phyloP scores from a whole-genome alignment of 37 sponge, comb jelly and placozoan genomes.

The Haliclona indistincta region DNA sequence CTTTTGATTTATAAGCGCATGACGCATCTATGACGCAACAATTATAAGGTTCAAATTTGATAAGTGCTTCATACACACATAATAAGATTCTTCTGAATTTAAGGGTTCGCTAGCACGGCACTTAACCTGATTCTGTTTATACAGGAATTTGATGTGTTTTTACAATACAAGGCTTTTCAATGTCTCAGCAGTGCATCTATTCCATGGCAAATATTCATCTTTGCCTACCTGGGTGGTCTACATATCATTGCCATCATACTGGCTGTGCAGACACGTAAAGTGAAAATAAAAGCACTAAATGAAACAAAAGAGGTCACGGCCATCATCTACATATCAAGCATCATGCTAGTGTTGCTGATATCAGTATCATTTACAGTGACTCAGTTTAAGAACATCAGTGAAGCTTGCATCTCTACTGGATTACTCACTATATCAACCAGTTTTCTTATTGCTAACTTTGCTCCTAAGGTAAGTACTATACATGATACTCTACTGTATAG shows the following conservation, averaged over 20 bases:
- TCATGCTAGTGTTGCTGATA: not conserved
- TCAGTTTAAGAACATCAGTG: slow-evolving; percentile 7
- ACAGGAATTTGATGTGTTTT: no score
- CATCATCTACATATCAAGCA: slow-evolving; percentile 41
- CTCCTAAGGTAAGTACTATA: slow-evolving; percentile 46
- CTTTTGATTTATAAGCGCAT: no score
- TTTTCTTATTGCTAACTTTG: slow-evolving; percentile 28
- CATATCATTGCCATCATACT: slow-evolving; percentile 29
- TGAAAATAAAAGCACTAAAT: slow-evolving; percentile 27
- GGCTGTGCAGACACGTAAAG: slow-evolving; percentile 35
- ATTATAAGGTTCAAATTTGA: no score
- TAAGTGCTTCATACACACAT: no score
- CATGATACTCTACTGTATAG: no score
- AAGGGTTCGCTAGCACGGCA: no score
- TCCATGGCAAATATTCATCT: not conserved
- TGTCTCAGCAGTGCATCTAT: no score
- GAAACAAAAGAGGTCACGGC: slow-evolving; percentile 21
- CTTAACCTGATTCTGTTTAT: no score
- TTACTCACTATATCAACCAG: slow-evolving; percentile 5
- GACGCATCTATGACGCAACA: no score
- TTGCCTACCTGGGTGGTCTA: slow-evolving; percentile 9
- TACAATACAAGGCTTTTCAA: no score
- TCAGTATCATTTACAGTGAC: slow-evolving; percentile 2
- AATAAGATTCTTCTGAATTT: no score
- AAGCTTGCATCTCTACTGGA: slow-evolving; percentile 8